A percentile compares a stretch with the other conserved stretches of the same genome.
Evolutionary conservation across 1,140 invertebrate genomes (phyloP).

Genomic region (Trinorchestia longiramus): DNA sequence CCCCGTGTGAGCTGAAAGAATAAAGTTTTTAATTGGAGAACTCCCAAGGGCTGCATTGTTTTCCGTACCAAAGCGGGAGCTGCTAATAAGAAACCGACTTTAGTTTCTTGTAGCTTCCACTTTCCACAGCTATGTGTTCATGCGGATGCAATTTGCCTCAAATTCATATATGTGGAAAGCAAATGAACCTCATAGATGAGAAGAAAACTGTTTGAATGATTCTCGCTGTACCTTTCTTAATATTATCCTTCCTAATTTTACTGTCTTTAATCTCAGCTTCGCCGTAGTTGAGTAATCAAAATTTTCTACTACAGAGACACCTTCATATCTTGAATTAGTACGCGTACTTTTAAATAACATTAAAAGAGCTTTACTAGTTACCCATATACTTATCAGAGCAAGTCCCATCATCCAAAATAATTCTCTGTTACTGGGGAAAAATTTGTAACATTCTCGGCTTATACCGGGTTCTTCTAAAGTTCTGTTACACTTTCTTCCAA

Average conservation of each 20-base stretch:
- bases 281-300: background rate
- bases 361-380: background rate
- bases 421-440: too few relatives aligned
- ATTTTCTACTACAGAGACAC: background rate
- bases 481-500: too few relatives aligned
- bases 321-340: background rate
- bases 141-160: background rate
- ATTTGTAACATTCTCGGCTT: too few relatives aligned
- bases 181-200: background rate
- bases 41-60: constrained; percentile 53
- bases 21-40: constrained; percentile 54
- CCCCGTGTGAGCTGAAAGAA: constrained; percentile 29
- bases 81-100: constrained; percentile 40
- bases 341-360: background rate
- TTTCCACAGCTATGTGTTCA: background rate
- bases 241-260: background rate
- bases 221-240: background rate
- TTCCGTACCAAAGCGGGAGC: background rate
- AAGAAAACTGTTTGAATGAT: too few relatives aligned
- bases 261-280: background rate
- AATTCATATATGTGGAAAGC: background rate
- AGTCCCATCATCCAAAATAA: background rate
- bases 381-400: background rate
- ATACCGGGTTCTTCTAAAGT: too few relatives aligned
- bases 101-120: background rate